Base-by-base conservation (phyloP, 2,888 invertebrate genomes). In the Entomobrya multifasciata region DNA sequence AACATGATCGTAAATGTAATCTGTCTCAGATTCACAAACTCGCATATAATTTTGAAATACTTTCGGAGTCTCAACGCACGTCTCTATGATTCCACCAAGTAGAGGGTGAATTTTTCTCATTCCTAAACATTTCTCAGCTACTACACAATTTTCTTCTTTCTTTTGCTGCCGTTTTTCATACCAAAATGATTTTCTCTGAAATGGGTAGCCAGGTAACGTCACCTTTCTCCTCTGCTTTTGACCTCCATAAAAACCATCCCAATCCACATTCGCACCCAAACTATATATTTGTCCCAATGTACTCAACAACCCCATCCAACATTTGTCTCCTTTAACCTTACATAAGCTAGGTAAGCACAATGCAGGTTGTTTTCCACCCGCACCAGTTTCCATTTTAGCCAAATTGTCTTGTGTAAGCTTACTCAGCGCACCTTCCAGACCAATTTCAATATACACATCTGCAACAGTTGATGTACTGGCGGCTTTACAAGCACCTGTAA, bases 131-230 rank as follows among this genome's bases (percentile, higher is more conserved):
- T n/a, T n/a, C n/a, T n/a, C 36, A 36, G 5, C 36, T 8, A 8
- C 36, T 36, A 36, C 36, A 6, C 25, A 5, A 2, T 0, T n/a
- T 1, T 44, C 10, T 1, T 22, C 17, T 17, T 3, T 13, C 57
- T 11, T 3, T 60, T 41, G 15, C 0, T 6, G 41, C 11, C n/a
- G 10, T 6, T 67, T 36, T n/a, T 77, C 77, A 57, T 41, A 77
- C 84, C 84, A 84, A 47, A 77, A 84, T 0, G 84, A 70, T 36
- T 78, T 84, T 36, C 84, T 41, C 17, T 83, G 76, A 13, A 83
- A 83, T 0, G 83, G 83, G 22, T 83, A 83, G 4, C 47, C 49
- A 1, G 83, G 83, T 25, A 82, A 60, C 6, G 17, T 17, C 4
- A 55, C 57, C 15, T 25, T 60, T n/a, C 17, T 72, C 6, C 0